Evolutionary conservation across 1,140 invertebrate species (phyloP).

Genomic region (Melitaea cinxia): DNA sequence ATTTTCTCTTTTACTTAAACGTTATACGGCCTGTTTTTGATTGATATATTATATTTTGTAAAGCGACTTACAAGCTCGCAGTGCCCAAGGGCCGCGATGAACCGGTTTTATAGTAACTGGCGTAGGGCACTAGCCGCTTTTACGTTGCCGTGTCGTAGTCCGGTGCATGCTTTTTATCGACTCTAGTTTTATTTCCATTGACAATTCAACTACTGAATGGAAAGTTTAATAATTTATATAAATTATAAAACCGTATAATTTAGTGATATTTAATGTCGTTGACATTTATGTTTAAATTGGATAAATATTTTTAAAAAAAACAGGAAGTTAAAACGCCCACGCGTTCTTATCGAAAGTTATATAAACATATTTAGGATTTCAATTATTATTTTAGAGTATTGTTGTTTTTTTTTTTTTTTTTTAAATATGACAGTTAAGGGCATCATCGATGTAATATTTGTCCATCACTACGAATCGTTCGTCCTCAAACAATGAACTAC

Average conservation of each 20-base stretch:
- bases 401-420: background rate
- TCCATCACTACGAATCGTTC: constrained; percentile 52
- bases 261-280: constrained; percentile 16
- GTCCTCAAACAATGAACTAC: constrained; percentile 69
- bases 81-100: constrained; percentile 47
- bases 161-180: constrained; percentile 40
- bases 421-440: background rate
- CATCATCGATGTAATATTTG: constrained; percentile 42
- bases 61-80: constrained; percentile 22
- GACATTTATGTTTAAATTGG: background rate
- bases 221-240: constrained; percentile 25
- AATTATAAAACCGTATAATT: constrained; percentile 30
- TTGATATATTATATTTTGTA: constrained; percentile 17
- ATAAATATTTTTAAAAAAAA: constrained; percentile 13
- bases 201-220: constrained; percentile 26
- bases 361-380: background rate
- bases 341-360: background rate
- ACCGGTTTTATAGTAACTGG: constrained; percentile 70
- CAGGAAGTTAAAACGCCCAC: constrained; percentile 16
- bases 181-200: constrained; percentile 38
- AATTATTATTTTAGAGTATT: background rate
- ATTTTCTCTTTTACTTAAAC: constrained; percentile 10
- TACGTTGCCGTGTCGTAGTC: constrained; percentile 43
- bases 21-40: constrained; percentile 15
- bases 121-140: constrained; percentile 66